Conservation (phyloP, 2,797 vertebrate species). For the Erpetoichthys calabaricus region DNA sequence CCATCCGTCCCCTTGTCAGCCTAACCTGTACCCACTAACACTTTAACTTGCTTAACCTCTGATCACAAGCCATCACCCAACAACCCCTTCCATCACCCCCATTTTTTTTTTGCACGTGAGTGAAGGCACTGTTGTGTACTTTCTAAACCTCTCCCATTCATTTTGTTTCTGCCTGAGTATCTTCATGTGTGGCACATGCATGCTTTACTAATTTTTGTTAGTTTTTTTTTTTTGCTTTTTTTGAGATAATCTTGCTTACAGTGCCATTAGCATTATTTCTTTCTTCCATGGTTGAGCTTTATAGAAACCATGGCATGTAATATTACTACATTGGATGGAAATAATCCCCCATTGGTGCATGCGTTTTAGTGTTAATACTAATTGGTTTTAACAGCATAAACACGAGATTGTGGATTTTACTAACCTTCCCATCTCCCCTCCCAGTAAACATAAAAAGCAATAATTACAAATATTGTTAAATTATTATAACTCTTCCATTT, state of each 20-base stretch:
- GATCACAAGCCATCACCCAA: neutral
- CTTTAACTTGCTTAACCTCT: conserved; percentile 27
- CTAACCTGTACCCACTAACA: conserved; percentile 43
- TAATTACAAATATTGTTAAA: conserved; percentile 24
- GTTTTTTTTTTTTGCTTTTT: too few relatives aligned
- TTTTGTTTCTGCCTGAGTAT: conserved; percentile 16
- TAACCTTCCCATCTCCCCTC: conserved; percentile 31
- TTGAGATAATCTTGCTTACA: neutral
- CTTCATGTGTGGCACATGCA: conserved; percentile 19
- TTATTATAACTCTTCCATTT: conserved; percentile 52
- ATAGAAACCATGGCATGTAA: conserved; percentile 58
- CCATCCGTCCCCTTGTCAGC: conserved; percentile 22
- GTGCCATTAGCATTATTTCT: conserved; percentile 14
- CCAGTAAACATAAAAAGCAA: conserved; percentile 43
- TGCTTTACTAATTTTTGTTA: conserved; percentile 13
- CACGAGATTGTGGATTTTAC: conserved; percentile 62
- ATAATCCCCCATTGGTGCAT: conserved; percentile 44
- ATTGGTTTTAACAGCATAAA: conserved; percentile 5
- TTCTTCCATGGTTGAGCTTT: conserved; percentile 10
- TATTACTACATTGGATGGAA: conserved; percentile 49
- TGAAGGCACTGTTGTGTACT: conserved; percentile 29
- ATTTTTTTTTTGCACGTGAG: conserved; percentile 53
- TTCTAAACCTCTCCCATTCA: conserved; percentile 18
- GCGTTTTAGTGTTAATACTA: conserved; percentile 48
- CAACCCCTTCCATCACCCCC: conserved; percentile 15